Percentiles rank a stretch among this genome's conserved stretches.
These are phyloP conservation scores for Dryoscopus gambensis DNA, from an alignment of 2,113 vertebrate genomes.

Conservation along the genomic window DNA sequence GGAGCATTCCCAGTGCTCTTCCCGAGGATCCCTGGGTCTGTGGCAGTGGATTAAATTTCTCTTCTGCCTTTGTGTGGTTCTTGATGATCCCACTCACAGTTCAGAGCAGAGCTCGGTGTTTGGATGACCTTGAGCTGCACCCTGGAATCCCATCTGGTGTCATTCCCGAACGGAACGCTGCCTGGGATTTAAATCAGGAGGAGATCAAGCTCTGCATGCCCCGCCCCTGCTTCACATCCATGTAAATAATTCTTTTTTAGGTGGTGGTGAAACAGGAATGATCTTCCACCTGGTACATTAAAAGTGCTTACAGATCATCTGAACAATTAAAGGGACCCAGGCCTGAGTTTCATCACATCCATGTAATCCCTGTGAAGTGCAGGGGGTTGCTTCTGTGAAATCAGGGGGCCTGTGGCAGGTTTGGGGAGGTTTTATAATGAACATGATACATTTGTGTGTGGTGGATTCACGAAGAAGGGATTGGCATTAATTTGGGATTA, in stretches of 20 bases:
- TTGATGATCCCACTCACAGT: neutral
- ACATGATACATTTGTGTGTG: neutral
- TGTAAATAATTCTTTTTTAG: neutral
- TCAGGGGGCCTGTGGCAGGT: neutral
- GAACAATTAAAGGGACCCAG: neutral
- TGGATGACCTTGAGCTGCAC: constrained; percentile 43
- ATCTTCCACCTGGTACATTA: neutral
- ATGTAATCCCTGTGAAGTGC: neutral
- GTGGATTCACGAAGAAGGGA: neutral
- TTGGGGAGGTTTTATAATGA: neutral
- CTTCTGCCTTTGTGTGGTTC: neutral
- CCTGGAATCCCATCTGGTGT: constrained; percentile 15
- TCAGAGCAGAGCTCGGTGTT: neutral
- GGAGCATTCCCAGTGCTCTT: neutral
- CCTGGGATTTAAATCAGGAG: constrained; percentile 2
- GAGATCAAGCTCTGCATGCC: neutral
- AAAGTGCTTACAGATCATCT: neutral
- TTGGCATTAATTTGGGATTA: neutral
- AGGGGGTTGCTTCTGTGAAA: accelerated
- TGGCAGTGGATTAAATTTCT: neutral
- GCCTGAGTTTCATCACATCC: neutral
- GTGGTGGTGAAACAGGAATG: neutral
- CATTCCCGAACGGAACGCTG: neutral
- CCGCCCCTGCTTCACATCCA: neutral
- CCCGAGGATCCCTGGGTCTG: neutral